Percentiles rank a stretch among this genome's conserved stretches.
phyloP scores from a whole-genome alignment of 2,113 vertebrate genomes.

The Thamnaconus septentrionalis region DNA sequence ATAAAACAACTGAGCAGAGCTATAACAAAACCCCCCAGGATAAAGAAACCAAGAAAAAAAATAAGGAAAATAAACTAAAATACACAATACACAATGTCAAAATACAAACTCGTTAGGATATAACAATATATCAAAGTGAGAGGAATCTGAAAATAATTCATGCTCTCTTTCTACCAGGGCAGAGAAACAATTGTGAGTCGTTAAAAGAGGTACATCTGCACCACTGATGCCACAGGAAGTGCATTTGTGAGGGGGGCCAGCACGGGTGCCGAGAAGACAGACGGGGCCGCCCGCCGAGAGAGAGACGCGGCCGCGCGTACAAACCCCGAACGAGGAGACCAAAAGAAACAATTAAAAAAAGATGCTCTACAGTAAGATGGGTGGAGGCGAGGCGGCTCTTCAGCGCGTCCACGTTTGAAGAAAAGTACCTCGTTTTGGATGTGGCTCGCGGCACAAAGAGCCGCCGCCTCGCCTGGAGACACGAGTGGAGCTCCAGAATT shows the following conservation, averaged over 20 bases:
- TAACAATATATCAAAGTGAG: conserved; percentile 78
- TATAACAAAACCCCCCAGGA: conserved; percentile 63
- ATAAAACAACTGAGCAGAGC: conserved; percentile 53
- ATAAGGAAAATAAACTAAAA: conserved; percentile 52
- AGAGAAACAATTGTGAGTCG: conserved; percentile 67
- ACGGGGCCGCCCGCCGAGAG: conserved; percentile 21
- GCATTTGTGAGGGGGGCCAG: conserved; percentile 50
- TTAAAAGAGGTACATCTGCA: conserved; percentile 76
- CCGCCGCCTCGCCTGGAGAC: conserved; percentile 2
- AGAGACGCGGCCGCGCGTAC: conserved; percentile 53
- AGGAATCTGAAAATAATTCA: conserved; percentile 75
- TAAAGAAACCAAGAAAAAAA: conserved; percentile 16
- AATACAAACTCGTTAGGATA: conserved; percentile 76
- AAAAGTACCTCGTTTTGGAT: conserved; percentile 82
- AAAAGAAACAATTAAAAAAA: conserved; percentile 7
- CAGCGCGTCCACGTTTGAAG: conserved; percentile 60
- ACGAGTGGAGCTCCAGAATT: conserved; percentile 51
- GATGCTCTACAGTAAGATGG: conserved; percentile 34
- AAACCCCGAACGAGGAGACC: conserved; percentile 47
- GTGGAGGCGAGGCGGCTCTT: conserved; percentile 48
- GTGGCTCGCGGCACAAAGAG: conserved; percentile 55
- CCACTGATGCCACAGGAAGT: conserved; percentile 56
- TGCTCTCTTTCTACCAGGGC: conserved; percentile 72
- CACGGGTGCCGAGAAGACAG: conserved; percentile 54
- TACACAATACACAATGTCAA: conserved; percentile 77